A percentile compares a stretch with the other conserved stretches of the same genome.
Conservation (phyloP, 2,797 vertebrate genomes). For the Paramormyrops hopkinsi region DNA sequence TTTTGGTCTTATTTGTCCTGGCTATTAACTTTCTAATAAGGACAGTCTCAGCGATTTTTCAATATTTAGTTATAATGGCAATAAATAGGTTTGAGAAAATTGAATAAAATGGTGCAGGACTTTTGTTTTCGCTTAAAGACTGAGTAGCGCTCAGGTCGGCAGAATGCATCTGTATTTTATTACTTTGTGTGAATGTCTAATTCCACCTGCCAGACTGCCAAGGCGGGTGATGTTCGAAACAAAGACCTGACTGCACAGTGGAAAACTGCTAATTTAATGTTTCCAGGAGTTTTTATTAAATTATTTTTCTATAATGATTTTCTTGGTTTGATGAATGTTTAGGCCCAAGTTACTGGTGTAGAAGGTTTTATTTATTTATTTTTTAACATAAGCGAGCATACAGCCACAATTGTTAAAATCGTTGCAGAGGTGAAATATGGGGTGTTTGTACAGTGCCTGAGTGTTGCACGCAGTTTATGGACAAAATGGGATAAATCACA, state of each 20-base stretch:
- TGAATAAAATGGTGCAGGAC: not conserved
- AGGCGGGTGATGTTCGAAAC: not conserved
- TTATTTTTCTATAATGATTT: not conserved
- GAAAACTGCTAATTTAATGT: not conserved
- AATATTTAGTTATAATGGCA: not conserved
- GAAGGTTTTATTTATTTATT: not conserved
- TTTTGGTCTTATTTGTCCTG: not conserved
- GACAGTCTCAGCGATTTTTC: not conserved
- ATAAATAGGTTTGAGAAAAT: not conserved
- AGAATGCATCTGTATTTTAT: not conserved
- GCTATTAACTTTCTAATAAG: not conserved
- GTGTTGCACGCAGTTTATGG: not conserved
- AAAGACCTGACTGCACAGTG: not conserved
- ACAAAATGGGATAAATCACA: not conserved
- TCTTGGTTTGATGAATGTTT: not conserved
- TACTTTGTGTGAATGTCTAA: not conserved
- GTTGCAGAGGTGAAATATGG: not conserved
- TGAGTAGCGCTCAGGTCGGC: not conserved
- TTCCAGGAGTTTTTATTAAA: not conserved
- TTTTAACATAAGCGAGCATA: not conserved
- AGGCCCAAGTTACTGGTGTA: not conserved
- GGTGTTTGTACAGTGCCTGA: not conserved
- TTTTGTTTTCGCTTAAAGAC: not conserved
- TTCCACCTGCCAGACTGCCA: not conserved
- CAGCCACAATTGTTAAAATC: not conserved